Conservation (phyloP, 2,888 invertebrate species). For the Hirtodrosophila histrioides region DNA sequence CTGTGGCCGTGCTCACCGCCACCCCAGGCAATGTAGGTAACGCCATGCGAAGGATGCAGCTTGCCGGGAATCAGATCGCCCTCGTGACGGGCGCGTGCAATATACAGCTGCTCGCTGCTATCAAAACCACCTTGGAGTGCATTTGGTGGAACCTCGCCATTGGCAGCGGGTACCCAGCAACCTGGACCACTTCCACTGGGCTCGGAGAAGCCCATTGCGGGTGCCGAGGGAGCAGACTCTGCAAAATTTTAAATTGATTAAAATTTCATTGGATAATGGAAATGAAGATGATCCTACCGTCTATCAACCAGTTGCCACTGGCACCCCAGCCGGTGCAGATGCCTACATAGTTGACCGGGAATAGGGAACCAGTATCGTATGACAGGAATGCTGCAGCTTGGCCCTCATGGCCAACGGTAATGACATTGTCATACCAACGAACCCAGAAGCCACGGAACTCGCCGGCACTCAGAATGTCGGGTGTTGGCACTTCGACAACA, state of each 20-base stretch:
- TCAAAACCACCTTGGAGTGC: slow-evolving; percentile 88
- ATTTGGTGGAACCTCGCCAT: slow-evolving; percentile 89
- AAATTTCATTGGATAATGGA: background rate
- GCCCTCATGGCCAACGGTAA: slow-evolving; percentile 90
- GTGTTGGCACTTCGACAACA: slow-evolving; percentile 89
- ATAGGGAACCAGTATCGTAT: slow-evolving; percentile 89
- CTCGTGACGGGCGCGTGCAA: slow-evolving; percentile 89
- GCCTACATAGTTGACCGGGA: slow-evolving; percentile 90
- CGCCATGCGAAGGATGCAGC: slow-evolving; percentile 87
- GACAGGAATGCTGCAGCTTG: slow-evolving; percentile 90
- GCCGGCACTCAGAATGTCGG: slow-evolving; percentile 88
- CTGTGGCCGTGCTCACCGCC: slow-evolving; percentile 88
- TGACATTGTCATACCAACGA: slow-evolving; percentile 89
- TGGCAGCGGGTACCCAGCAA: slow-evolving; percentile 87
- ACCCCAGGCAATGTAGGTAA: slow-evolving; percentile 91
- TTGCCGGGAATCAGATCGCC: slow-evolving; percentile 93
- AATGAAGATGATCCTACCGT: slow-evolving; percentile 86
- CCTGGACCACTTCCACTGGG: slow-evolving; percentile 82
- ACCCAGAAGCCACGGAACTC: slow-evolving; percentile 94
- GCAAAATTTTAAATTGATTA: slow-evolving; percentile 21
- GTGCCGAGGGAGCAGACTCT: slow-evolving; percentile 70
- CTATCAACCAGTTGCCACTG: slow-evolving; percentile 91
- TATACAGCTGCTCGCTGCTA: slow-evolving; percentile 87
- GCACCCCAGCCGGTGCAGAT: slow-evolving; percentile 95
- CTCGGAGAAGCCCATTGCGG: slow-evolving; percentile 69